phyloP scores from a whole-genome alignment of 2,797 vertebrate genomes.

The Cynopterus sphinx region DNA sequence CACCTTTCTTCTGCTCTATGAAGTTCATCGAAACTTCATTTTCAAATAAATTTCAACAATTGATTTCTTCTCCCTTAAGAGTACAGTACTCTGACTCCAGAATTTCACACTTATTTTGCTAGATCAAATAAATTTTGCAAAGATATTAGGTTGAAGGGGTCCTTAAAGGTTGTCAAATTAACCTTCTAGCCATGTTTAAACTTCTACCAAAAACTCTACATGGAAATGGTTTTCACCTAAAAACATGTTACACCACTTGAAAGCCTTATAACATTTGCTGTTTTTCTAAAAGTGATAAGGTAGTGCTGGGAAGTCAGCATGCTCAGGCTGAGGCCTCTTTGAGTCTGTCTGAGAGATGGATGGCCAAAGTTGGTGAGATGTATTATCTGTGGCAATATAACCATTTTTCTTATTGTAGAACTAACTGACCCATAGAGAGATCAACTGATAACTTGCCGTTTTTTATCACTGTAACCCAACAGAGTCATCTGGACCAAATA shows the following conservation, averaged over 20 bases:
- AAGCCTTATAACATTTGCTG: background rate
- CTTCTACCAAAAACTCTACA: background rate
- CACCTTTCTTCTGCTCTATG: background rate
- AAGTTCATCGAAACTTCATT: constrained; percentile 21
- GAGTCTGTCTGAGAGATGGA: constrained; percentile 12
- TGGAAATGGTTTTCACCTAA: background rate
- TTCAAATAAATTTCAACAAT: background rate
- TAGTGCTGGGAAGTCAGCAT: background rate
- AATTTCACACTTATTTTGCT: constrained; percentile 26
- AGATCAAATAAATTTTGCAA: background rate
- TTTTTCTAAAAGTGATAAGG: constrained; percentile 24
- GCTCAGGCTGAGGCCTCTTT: background rate
- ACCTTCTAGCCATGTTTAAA: background rate
- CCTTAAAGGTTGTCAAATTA: constrained; percentile 2
- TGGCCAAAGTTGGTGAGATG: background rate
- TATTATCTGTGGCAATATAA: background rate
- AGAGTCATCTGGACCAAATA: constrained; percentile 17
- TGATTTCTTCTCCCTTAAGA: background rate
- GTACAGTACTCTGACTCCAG: background rate
- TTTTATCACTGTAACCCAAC: background rate
- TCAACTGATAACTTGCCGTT: constrained; percentile 21
- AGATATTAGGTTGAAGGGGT: background rate
- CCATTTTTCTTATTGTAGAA: constrained; percentile 47
- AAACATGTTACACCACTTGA: background rate
- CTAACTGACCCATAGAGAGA: constrained; percentile 29